A percentile compares a stretch with the other conserved stretches of the same genome.
Evolutionary conservation across 2,113 vertebrate genomes (phyloP).

Genomic region (Cottus gobio): DNA sequence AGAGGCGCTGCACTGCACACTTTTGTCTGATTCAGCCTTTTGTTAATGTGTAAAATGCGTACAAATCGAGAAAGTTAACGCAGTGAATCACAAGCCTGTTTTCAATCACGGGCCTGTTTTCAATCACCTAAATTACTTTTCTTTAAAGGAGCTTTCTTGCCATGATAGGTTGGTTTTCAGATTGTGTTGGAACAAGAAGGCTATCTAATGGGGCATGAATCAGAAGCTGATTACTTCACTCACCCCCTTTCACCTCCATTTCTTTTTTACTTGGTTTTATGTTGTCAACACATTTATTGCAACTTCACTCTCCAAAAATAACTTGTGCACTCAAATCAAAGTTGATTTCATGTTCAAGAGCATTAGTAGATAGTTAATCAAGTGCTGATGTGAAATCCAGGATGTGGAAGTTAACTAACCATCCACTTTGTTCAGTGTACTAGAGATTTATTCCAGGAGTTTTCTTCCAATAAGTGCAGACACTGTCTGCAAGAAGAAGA

Average conservation of each 20-base stretch:
- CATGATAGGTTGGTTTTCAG: neutral
- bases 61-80: neutral
- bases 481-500: neutral
- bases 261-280: neutral
- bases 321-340: slow-evolving; percentile 2
- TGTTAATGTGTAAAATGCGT: neutral
- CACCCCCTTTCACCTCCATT: neutral
- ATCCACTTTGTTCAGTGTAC: neutral
- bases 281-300: neutral
- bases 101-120: neutral
- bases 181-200: neutral
- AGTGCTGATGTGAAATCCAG: slow-evolving; percentile 7
- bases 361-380: neutral
- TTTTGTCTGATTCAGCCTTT: slow-evolving; percentile 12
- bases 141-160: neutral
- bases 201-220: neutral
- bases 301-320: neutral
- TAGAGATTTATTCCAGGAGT: neutral
- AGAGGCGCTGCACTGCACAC: slow-evolving; percentile 13
- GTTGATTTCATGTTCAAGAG: neutral
- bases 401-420: neutral
- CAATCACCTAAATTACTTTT: neutral
- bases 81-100: neutral
- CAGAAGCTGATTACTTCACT: neutral
- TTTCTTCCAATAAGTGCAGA: neutral